Percentiles rank a stretch among this genome's conserved stretches.
Evolutionary conservation across 1,140 invertebrate genomes (phyloP).

Genomic region (Drosophila gunungcola): DNA sequence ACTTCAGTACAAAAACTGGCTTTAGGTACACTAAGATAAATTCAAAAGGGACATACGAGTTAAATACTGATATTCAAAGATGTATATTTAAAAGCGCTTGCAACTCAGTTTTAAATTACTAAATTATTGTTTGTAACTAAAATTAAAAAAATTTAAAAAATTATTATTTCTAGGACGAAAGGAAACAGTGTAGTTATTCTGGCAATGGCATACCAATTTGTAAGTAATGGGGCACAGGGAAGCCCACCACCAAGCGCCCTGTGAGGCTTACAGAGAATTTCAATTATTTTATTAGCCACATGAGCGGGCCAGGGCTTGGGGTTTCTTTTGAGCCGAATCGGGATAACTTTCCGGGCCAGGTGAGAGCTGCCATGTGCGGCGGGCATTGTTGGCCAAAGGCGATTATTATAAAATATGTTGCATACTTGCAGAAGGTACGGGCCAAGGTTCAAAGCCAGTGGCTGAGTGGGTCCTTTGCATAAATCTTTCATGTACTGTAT

Average conservation of each 20-base stretch:
- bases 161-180: neutral
- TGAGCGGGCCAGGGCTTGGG: constrained; percentile 53
- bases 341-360: constrained; percentile 62
- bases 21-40: neutral
- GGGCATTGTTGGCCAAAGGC: constrained; percentile 72
- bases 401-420: constrained; percentile 80
- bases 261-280: constrained; percentile 70
- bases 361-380: constrained; percentile 49
- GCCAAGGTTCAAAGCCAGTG: constrained; percentile 27
- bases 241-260: constrained; percentile 20
- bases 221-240: constrained; percentile 16
- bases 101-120: too few species aligned
- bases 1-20: constrained; percentile 11
- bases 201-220: constrained; percentile 47
- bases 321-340: constrained; percentile 57
- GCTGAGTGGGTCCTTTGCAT: constrained; percentile 55
- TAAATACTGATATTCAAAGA: too few species aligned
- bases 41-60: too few species aligned
- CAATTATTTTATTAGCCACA: constrained; percentile 82
- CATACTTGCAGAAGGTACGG: constrained; percentile 40
- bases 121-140: too few species aligned
- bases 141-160: too few species aligned
- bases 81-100: too few species aligned
- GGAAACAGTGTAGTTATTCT: constrained; percentile 11
- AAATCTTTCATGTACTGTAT: constrained; percentile 77